A percentile compares a stretch with the other conserved stretches of the same genome.
These are phyloP conservation scores for Bembecia ichneumoniformis DNA, from an alignment of 2,888 invertebrate genomes.

Conservation along the genomic window DNA sequence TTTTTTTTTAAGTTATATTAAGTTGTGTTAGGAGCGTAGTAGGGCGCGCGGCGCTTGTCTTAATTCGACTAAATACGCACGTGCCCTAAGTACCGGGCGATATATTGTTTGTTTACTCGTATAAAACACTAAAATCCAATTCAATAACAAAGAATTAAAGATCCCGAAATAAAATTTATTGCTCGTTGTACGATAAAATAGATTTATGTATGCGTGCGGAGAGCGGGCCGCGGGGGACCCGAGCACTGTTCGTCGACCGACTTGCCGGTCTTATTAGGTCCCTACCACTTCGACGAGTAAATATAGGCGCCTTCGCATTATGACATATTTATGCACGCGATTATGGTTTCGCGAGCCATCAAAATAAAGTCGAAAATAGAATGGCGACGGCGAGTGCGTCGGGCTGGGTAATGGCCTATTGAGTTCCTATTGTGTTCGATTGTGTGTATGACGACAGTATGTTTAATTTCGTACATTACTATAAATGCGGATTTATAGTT, in stretches of 20 bases:
- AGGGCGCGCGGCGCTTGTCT: slow-evolving; percentile 37
- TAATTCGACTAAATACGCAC: slow-evolving; percentile 56
- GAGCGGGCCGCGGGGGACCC: slow-evolving; percentile 7
- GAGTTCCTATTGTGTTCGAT: not conserved
- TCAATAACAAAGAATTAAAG: slow-evolving; percentile 74
- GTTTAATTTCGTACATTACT: not conserved
- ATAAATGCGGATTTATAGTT: not conserved
- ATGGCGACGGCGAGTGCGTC: not conserved
- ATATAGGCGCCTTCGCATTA: slow-evolving; percentile 3
- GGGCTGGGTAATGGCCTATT: not conserved
- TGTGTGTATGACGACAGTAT: not conserved
- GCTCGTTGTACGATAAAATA: slow-evolving; percentile 69
- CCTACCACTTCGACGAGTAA: slow-evolving; percentile 19
- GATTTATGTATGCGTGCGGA: slow-evolving; percentile 62
- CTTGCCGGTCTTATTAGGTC: slow-evolving; percentile 52
- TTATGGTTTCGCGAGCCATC: not conserved
- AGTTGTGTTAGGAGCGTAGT: slow-evolving; percentile 27
- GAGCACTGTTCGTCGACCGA: slow-evolving; percentile 15
- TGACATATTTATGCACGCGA: slow-evolving; percentile 5
- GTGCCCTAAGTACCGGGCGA: slow-evolving; percentile 62
- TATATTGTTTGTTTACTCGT: slow-evolving; percentile 71
- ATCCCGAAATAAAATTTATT: slow-evolving; percentile 73
- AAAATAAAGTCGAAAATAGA: not conserved
- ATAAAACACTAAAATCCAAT: slow-evolving; percentile 73
- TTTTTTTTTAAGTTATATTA: slow-evolving; percentile 48